These are phyloP conservation scores for Allolobophora icterica DNA, from an alignment of 2,888 invertebrate species.

Conservation along the genomic window DNA sequence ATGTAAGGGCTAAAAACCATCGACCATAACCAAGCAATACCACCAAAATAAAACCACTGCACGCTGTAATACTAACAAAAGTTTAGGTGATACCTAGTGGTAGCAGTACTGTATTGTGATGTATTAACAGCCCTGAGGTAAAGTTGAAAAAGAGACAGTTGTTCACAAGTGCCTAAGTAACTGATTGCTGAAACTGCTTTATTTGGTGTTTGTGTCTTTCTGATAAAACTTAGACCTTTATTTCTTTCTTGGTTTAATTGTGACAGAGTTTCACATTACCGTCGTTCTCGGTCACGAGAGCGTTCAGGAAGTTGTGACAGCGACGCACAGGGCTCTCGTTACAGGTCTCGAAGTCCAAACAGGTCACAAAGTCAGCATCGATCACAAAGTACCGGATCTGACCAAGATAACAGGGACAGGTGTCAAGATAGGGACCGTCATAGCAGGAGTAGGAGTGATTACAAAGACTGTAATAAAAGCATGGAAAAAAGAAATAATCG, in stretches of 20 bases:
- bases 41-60: no score
- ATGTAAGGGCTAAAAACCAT: no score
- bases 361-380: not conserved
- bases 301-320: slow-evolving; percentile 14
- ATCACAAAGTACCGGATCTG: not conserved
- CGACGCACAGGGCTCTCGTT: not conserved
- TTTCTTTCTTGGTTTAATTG: not conserved
- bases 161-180: not conserved
- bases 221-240: not conserved
- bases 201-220: not conserved
- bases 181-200: not conserved
- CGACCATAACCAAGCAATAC: no score
- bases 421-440: not conserved
- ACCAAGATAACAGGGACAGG: not conserved
- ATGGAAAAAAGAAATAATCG: not conserved
- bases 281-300: slow-evolving; percentile 22
- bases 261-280: slow-evolving; percentile 9
- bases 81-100: no score
- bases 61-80: no score
- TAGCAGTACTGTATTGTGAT: no score
- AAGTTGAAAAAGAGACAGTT: no score
- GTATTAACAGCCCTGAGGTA: no score
- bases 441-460: slow-evolving; percentile 10
- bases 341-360: slow-evolving; percentile 13
- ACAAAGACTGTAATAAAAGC: not conserved